Base-by-base conservation (phyloP, 2,113 vertebrate genomes). In the Coptodon rendalli region DNA sequence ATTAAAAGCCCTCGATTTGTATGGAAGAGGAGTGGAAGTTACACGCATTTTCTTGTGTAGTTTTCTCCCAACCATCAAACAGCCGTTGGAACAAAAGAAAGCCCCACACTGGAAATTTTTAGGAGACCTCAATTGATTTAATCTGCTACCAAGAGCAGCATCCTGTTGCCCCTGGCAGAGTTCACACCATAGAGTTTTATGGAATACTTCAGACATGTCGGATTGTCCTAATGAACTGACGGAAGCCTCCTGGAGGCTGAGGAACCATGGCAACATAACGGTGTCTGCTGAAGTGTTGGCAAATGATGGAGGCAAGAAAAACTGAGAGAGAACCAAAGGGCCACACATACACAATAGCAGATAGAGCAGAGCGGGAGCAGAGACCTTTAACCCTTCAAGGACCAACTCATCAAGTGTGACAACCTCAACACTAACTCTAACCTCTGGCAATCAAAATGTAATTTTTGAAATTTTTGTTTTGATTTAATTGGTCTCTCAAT, bases 161-260 rank as follows among this genome's bases (percentile, higher is more conserved):
- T 93, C 89, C 89, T 90, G 93, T 92, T 83, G 87, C 93, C 86
- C 29, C 19, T 6, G 89, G 93, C n/a, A 5, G 13, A 80, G 56
- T 92, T 92, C 87, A 89, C 93, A 88, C 84, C 52, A 13, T 24
- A 19, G 36, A 82, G 71, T 88, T 93, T 94, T 92, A 94, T 93
- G 45, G 89, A 84, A 92, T 14, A 68, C 43, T 85, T 90, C 87
- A 92, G 84, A 93, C 86, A 86, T 34, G n/a, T 87, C 16, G 11
- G 68, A 61, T 81, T 38, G 85, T 93, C 86, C 85, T 91, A 92
- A 94, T 94, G 88, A 93, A 93, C 24, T 81, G 83, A 82, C 27
- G 31, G 57, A 82, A 45, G 66, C 73, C 80, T 5, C 53, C 50
- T 2, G 13, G 66, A 73, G 89, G 84, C 43, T 8, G 71, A 76